phyloP scores from a whole-genome alignment of 2,113 vertebrate genomes.

The Solea solea region DNA sequence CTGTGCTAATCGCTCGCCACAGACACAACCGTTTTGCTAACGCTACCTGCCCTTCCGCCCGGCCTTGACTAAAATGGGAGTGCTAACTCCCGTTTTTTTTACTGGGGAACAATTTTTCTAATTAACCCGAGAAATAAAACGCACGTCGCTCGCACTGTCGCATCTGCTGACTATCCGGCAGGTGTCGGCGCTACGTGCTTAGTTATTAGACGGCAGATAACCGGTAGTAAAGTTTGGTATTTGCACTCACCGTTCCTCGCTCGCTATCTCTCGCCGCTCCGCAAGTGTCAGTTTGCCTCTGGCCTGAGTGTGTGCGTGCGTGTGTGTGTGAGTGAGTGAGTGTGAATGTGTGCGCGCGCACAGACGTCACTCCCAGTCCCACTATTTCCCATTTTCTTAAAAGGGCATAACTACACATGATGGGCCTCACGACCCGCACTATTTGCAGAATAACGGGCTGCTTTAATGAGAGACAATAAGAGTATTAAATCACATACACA shows the following conservation, averaged over 20 bases:
- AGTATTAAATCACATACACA: background rate
- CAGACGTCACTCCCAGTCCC: conserved; percentile 70
- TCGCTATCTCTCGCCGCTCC: conserved; percentile 80
- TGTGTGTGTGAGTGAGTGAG: background rate
- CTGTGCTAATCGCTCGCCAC: conserved; percentile 16
- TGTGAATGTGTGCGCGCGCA: conserved; percentile 52
- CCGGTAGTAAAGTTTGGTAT: conserved; percentile 64
- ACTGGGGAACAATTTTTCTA: conserved; percentile 56
- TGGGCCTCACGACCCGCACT: conserved; percentile 20
- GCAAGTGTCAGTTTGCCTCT: conserved; percentile 76
- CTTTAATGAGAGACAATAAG: background rate
- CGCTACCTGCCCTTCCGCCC: conserved; percentile 79
- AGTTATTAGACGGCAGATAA: conserved; percentile 39
- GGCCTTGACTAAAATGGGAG: conserved; percentile 80
- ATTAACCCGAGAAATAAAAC: conserved; percentile 9
- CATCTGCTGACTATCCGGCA: background rate
- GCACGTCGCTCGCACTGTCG: background rate
- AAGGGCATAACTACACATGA: conserved; percentile 70
- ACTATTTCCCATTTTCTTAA: conserved; percentile 74
- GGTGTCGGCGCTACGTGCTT: background rate
- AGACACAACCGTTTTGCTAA: conserved; percentile 41
- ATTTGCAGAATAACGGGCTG: conserved; percentile 46
- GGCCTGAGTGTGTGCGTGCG: conserved; percentile 18
- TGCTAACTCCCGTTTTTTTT: conserved; percentile 57
- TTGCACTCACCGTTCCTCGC: conserved; percentile 77